Base-by-base conservation (phyloP, 2,888 invertebrate genomes). In the Meteorus colon region DNA sequence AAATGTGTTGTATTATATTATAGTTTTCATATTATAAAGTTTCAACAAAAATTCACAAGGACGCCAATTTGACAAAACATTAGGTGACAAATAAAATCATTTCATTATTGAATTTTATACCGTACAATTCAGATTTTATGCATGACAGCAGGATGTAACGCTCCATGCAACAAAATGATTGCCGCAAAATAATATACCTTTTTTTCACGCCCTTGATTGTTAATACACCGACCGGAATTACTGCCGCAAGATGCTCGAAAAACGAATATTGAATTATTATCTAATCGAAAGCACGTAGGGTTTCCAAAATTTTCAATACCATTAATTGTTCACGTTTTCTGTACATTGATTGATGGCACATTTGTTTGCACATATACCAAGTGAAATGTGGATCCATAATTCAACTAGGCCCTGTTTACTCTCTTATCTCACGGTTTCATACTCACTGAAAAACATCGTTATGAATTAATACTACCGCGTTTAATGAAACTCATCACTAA, bases 131-230 rank as follows among this genome's bases (percentile, higher is more conserved):
- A 12, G 0, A 27, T 31, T 55, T 37, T 34, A 45, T 63, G 67
- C 37, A 27, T 51, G 34, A 14, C 27, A 72, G 68, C 76, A 76
- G 73, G 68, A 76, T 76, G 76, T 73, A 73, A 76, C 68, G 76
- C 73, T 68, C 62, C 48, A 29, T 29, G 68, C 73, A 73, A 73
- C 48, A 19, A 55, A 63, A 76, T 76, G 48, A 68, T 73, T 75
- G 31, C 45, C 31, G 67, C 60, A 72, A 75, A 75, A 72, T 75
- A 75, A 48, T n/a, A 48, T 48, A 48, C 4, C 68, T 66, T 71
- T 60, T 72, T 75, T 72, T 48, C 8, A 75, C 66, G 60, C 48
- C 62, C 60, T 66, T 68, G 60, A 68, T 66, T 41, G 65, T 59
- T 45, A 45, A 62, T 41, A 24, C 37, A 27, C 41, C 59, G 73